Percentiles rank a stretch among this genome's conserved stretches.
These are phyloP conservation scores for Pithys albifrons DNA, from an alignment of 2,113 vertebrate species.

Conservation along the genomic window DNA sequence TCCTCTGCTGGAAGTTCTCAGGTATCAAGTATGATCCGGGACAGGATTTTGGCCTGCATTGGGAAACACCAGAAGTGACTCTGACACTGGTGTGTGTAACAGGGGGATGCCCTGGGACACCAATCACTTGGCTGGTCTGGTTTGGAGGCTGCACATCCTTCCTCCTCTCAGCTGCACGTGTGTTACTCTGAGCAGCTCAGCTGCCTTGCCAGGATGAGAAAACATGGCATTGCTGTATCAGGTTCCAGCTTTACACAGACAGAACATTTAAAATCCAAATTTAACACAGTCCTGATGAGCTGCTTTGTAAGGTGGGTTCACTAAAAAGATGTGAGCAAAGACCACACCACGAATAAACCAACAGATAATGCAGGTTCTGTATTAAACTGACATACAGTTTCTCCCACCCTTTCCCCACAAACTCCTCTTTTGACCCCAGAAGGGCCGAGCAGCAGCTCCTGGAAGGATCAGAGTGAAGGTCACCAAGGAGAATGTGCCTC, in stretches of 20 bases:
- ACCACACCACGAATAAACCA: neutral
- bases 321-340: neutral
- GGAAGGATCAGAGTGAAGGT: neutral
- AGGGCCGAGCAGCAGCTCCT: neutral
- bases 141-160: neutral
- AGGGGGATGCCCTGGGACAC: neutral
- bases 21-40: conserved; percentile 83
- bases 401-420: neutral
- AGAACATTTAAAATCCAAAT: neutral
- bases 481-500: neutral
- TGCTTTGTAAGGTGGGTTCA: neutral
- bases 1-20: conserved; percentile 92
- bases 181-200: neutral
- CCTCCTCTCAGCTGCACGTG: neutral
- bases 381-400: neutral
- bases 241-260: neutral
- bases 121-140: neutral
- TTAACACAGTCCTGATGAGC: fast-evolving
- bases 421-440: neutral
- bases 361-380: neutral
- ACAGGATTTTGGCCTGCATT: conserved; percentile 65
- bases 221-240: neutral
- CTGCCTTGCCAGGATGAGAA: neutral
- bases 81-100: neutral
- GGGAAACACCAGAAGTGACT: neutral